A percentile compares a stretch with the other conserved stretches of the same genome.
Conservation (phyloP, 1,140 invertebrate genomes). For the Hermetia illucens region DNA sequence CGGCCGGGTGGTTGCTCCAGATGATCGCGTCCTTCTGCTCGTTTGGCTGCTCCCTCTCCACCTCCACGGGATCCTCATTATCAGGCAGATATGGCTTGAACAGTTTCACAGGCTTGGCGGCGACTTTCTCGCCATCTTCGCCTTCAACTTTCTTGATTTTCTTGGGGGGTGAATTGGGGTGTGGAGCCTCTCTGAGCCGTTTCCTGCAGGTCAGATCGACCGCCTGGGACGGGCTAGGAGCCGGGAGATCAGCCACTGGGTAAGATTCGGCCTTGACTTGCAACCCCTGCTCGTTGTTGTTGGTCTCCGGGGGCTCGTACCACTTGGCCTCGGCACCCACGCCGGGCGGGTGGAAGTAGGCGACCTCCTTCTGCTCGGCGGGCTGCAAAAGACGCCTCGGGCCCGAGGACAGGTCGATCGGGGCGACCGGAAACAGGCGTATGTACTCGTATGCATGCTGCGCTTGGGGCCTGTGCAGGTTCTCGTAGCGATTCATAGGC, state of each 20-base stretch:
- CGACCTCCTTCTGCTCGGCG: not conserved
- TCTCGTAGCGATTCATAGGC: slow-evolving; percentile 6
- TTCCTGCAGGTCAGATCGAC: slow-evolving; percentile 25
- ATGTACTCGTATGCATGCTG: too few relatives aligned
- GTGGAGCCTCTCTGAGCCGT: too few relatives aligned
- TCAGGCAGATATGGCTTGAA: slow-evolving; percentile 51
- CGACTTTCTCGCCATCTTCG: slow-evolving; percentile 10
- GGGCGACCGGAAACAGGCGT: too few relatives aligned
- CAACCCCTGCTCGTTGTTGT: too few relatives aligned
- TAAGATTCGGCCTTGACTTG: too few relatives aligned
- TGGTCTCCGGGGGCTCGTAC: too few relatives aligned
- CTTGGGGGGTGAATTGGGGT: too few relatives aligned
- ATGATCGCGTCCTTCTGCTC: slow-evolving; percentile 17
- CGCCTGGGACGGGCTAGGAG: too few relatives aligned
- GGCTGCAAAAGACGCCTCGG: slow-evolving; percentile 2
- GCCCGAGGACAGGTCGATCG: slow-evolving; percentile 24
- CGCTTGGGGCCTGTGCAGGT: slow-evolving; percentile 1
- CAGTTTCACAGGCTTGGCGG: slow-evolving; percentile 37
- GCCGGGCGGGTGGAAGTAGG: slow-evolving; percentile 31
- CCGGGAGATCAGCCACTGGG: too few relatives aligned
- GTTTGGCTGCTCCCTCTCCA: slow-evolving; percentile 12
- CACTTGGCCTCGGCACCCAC: slow-evolving; percentile 30
- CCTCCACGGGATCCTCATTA: slow-evolving; percentile 28
- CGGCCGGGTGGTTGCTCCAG: slow-evolving; percentile 20
- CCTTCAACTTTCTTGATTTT: slow-evolving; percentile 8